Base-by-base conservation (phyloP, 2,113 vertebrate genomes). In the Oncorhynchus mykiss region DNA sequence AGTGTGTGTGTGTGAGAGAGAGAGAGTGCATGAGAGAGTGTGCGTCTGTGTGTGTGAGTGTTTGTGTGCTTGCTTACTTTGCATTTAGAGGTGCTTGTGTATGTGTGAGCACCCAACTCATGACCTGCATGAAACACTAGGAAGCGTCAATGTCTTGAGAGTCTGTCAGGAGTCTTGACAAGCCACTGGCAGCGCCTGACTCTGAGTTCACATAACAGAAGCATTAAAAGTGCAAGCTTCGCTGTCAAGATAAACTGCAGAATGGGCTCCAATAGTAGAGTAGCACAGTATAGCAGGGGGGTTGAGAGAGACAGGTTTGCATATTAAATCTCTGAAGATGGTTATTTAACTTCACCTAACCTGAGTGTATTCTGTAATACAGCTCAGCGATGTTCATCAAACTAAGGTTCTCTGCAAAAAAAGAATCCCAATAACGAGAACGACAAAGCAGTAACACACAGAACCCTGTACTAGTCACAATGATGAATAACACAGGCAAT, bases 111-210 rank as follows among this genome's bases (percentile, higher is more conserved):
- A 71, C n/a, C 29, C 13, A 31, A 22, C 59, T 60, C n/a, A 71
- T 59, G 51, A 60, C 72, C 76, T 57, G 71, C 71, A 67, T 7
- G 27, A 71, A 76, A 73, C 20, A 39, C 22, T 6, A 24, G 20
- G 20, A 70, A 5, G 69, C 16, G 29, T 68, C 27, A 62, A 68
- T 5, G 67, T 68, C 31, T 68, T 20, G 27, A 74, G 39, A 67
- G 70, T 72, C 29, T 77, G 78, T 72, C 73, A 81, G 25, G 11
- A 4, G 29, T 82, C 48, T 72, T 79, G 59, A 77, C 62, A 73
- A 57, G 31, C 31, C 51, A 51, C 31, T 34, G 8, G 0, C 62
- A 77, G 57, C 7, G 20, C 75, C 25, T 77, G 73, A 62, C 59
- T 62, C 59, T 62, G n/a, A 62, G 59, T 62, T 62, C 59, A 62